phyloP scores from a whole-genome alignment of 2,113 vertebrate species.

The Pygathrix nemaeus region DNA sequence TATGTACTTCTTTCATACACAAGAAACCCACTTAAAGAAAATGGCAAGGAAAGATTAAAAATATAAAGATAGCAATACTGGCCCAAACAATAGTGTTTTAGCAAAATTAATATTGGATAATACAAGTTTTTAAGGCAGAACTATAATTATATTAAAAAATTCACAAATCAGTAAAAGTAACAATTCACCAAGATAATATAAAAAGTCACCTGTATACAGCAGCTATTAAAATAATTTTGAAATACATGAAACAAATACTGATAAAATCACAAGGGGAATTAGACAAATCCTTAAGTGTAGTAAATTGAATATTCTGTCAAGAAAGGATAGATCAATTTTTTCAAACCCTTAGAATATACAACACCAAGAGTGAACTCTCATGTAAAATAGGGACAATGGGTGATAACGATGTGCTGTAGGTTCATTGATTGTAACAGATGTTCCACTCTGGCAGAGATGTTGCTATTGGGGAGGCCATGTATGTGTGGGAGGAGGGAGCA shows the following conservation, averaged over 20 bases:
- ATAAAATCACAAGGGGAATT: neutral
- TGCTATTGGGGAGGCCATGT: neutral
- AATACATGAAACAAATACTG: neutral
- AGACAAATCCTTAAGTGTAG: neutral
- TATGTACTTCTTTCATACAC: neutral
- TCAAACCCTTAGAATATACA: neutral
- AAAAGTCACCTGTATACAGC: neutral
- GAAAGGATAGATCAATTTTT: neutral
- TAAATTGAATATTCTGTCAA: neutral
- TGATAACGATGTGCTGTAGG: no score
- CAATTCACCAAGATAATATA: neutral
- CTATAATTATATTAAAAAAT: neutral
- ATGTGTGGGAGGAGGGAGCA: no score
- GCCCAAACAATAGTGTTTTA: neutral
- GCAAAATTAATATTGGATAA: constrained; percentile 16
- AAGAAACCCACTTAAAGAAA: neutral
- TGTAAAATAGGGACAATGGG: neutral
- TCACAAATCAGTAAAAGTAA: neutral
- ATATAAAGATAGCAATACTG: neutral
- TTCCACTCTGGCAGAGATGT: neutral
- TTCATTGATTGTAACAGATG: neutral
- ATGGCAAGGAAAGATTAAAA: neutral
- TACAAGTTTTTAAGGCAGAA: neutral
- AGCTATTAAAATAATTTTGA: neutral
- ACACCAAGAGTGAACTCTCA: neutral